Base-by-base conservation (phyloP, 2,113 vertebrate genomes). In the Python bivittatus region DNA sequence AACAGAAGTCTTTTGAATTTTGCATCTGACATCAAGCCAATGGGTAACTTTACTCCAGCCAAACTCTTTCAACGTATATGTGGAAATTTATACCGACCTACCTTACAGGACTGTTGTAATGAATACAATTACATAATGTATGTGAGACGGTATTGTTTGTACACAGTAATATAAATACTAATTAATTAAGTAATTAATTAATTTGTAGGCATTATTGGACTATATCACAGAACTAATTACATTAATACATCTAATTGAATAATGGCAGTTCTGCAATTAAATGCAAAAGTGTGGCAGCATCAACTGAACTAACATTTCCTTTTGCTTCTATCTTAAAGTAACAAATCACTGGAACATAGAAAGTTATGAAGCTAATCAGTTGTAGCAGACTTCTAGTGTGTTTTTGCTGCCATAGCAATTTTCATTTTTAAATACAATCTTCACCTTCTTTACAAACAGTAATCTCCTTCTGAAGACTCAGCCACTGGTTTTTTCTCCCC, bases 351-450 rank as follows among this genome's bases (percentile, higher is more conserved):
- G 95, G 95, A 79, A 95, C 94, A 96, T 84, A 88, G 44, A 68
- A 25, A 96, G 91, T 90, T 95, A 92, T 56, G 90, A 94, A 72
- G 88, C 94, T 97, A 94, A 97, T 97, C 92, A 1, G 93, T 97
- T 96, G 95, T 97, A 68, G 83, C 91, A 97, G 97, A 96, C 96
- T 95, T 96, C 87, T 92, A 3, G 72, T 54, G 93, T 88, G 56
- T 94, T 97, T 92, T 94, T 87, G 94, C 95, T 93, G 94, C 93
- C 91, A 95, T 97, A 97, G 94, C 94, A 95, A 95, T 97, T 96
- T 96, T 94, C 94, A 96, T 95, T 95, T 96, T 96, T 93, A 97
- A 95, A 92, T 96, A 92, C 89, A 96, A 85, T 94, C 94, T 64
- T 89, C 6, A 56, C 27, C 86, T 23, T 72, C 93, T 95, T 95